Evolutionary conservation across 2,888 invertebrate genomes (phyloP).

Genomic region (Agrenia bidenticulata): DNA sequence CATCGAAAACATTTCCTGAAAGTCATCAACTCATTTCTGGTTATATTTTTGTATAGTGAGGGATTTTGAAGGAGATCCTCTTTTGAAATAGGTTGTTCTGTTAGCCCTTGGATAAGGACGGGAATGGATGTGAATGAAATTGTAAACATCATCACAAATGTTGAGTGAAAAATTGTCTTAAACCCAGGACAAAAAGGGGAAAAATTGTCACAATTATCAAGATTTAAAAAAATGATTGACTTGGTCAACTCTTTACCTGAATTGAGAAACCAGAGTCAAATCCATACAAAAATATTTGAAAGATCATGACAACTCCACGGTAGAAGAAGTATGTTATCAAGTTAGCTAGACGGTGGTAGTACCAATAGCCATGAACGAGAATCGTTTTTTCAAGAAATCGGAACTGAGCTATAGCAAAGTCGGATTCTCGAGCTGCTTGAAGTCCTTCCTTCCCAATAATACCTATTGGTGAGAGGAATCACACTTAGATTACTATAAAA

Average conservation of each 20-base stretch:
- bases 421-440: constrained; percentile 93
- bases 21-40: constrained; percentile 66
- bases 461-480: too few relatives aligned
- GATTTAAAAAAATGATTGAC: not conserved
- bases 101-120: constrained; percentile 69
- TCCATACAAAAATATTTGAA: constrained; percentile 61
- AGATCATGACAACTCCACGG: constrained; percentile 85
- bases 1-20: constrained; percentile 65
- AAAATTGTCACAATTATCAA: not conserved
- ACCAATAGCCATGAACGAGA: constrained; percentile 86
- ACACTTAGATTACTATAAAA: too few relatives aligned
- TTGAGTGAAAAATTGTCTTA: constrained; percentile 70
- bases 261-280: constrained; percentile 58
- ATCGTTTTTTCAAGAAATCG: constrained; percentile 77
- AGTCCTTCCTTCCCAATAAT: constrained; percentile 81
- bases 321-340: constrained; percentile 99
- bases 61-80: constrained; percentile 63
- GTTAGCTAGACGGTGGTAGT: constrained; percentile 91
- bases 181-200: constrained; percentile 50
- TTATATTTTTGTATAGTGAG: constrained; percentile 66
- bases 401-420: constrained; percentile 90
- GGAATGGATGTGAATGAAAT: constrained; percentile 73
- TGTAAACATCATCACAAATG: constrained; percentile 75
- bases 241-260: constrained; percentile 54
- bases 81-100: constrained; percentile 70